Conservation (phyloP, 2,113 vertebrate species). For the Sphaerodactylus townsendi region DNA sequence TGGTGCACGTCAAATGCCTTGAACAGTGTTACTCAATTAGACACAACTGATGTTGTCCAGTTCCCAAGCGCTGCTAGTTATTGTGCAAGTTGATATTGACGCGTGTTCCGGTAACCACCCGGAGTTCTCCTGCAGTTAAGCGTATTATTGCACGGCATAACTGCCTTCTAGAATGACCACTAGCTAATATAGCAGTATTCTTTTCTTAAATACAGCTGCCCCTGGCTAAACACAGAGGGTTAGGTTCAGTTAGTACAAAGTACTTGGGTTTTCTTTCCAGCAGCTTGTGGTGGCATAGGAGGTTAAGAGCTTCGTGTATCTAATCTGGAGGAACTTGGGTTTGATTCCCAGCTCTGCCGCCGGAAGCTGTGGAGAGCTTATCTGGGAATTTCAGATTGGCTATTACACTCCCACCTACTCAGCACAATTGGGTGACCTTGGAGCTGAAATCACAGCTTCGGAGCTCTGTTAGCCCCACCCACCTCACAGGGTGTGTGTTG, state of each 20-base stretch:
- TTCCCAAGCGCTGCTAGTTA: conserved; percentile 77
- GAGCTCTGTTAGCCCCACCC: too few species aligned
- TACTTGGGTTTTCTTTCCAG: background rate
- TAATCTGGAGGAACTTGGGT: too few species aligned
- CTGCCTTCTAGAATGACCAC: conserved; percentile 64
- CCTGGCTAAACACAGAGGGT: conserved; percentile 8
- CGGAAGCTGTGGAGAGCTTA: too few species aligned
- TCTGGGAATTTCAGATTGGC: too few species aligned
- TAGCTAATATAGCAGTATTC: conserved; percentile 48
- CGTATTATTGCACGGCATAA: conserved; percentile 62
- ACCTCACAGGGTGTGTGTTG: too few species aligned
- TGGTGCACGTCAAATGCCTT: conserved; percentile 85
- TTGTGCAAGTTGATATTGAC: conserved; percentile 81
- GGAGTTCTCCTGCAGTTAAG: conserved; percentile 64
- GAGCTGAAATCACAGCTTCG: too few species aligned
- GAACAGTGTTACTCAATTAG: conserved; percentile 80
- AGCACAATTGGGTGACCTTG: too few species aligned
- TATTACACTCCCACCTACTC: too few species aligned
- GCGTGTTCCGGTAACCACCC: conserved; percentile 73
- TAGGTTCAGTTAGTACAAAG: conserved; percentile 7
- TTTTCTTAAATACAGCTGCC: conserved; percentile 42
- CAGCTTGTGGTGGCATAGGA: too few species aligned
- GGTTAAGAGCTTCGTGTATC: too few species aligned
- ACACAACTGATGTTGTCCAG: conserved; percentile 79
- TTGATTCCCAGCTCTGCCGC: too few species aligned